Base-by-base conservation (phyloP, 2,113 vertebrate species). In the Willisornis vidua region DNA sequence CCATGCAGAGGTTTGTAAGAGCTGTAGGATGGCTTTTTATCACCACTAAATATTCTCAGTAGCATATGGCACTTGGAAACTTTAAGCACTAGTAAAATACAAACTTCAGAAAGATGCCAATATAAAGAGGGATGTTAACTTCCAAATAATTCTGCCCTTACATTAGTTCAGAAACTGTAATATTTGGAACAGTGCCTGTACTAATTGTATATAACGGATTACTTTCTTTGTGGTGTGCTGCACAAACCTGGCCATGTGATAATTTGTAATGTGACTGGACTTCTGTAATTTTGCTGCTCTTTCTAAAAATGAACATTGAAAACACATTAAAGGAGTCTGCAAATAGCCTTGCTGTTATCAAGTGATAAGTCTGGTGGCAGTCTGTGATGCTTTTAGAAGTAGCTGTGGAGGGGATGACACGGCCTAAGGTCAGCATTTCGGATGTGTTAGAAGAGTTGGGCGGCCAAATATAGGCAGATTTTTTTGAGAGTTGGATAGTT, bases 361-460 rank as follows among this genome's bases (percentile, higher is more conserved):
- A 59, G n/a, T 46, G 54, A 10, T 67, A 67, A 67, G 58, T 43
- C 28, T 66, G 6, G 35, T 94, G 63, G 14, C 35, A 59, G 28
- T 19, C 17, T 31, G 0, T 17, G n/a, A 12, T 65, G 70, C 51
- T 82, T 82, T 51, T 45, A 15, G 39, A 87, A 19, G 10, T 3
- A 8, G 7, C 46, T 62, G 29, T 20, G 46, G 46, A 62, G 29
- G 22, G 20, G 14, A 26, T n/a, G 24, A 10, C 5, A 2, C 6
- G 26, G 23, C 54, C 90, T 51, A 55, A 77, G 68, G 48, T 55
- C 0, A 0, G 10, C 0, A 0, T 81, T 81, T 59, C 29, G 41
- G 45, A 29, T 59, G 19, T 20, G 5, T 54, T 71, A 37, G 48
- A 67, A 57, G 68, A 37, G 6, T 6, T 71, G 65, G 18, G 7